These are phyloP conservation scores for Eurystomus gularis DNA, from an alignment of 2,113 vertebrate species.

Conservation along the genomic window DNA sequence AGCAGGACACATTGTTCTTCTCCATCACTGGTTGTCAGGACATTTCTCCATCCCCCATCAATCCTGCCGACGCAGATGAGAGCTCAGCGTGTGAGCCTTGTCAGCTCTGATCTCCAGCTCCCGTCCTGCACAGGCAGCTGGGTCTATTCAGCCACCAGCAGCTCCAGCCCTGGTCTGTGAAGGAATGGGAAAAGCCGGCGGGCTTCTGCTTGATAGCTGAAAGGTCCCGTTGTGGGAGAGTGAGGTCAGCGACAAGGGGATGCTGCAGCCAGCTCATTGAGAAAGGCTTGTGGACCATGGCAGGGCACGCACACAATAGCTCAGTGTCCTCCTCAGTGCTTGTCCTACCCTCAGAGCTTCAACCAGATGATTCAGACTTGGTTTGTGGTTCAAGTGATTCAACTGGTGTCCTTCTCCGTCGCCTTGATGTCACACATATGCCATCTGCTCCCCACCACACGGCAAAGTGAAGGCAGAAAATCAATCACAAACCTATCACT, in stretches of 20 bases:
- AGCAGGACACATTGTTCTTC: no score
- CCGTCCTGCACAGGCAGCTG: constrained; percentile 20
- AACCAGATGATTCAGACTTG: not conserved
- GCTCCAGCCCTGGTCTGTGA: not conserved
- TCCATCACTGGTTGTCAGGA: not conserved
- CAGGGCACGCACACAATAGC: constrained; percentile 30
- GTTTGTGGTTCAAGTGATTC: constrained; percentile 50
- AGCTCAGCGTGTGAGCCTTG: not conserved
- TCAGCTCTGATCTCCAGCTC: not conserved
- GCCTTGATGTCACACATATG: not conserved
- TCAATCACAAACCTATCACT: not conserved
- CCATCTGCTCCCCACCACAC: constrained; percentile 22
- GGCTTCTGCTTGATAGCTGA: not conserved
- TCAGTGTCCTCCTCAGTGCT: constrained; percentile 32
- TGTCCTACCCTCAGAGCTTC: constrained; percentile 30
- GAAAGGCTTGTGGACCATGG: not conserved
- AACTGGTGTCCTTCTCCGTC: not conserved
- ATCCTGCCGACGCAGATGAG: not conserved
- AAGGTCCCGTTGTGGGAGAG: constrained; percentile 22
- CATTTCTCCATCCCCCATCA: not conserved
- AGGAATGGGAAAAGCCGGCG: not conserved
- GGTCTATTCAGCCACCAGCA: not conserved
- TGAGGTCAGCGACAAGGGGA: constrained; percentile 2
- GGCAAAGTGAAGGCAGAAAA: not conserved
- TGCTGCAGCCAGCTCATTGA: not conserved